Evolutionary conservation across 2,888 invertebrate species (phyloP).

Genomic region (Hemaris fuciformis): DNA sequence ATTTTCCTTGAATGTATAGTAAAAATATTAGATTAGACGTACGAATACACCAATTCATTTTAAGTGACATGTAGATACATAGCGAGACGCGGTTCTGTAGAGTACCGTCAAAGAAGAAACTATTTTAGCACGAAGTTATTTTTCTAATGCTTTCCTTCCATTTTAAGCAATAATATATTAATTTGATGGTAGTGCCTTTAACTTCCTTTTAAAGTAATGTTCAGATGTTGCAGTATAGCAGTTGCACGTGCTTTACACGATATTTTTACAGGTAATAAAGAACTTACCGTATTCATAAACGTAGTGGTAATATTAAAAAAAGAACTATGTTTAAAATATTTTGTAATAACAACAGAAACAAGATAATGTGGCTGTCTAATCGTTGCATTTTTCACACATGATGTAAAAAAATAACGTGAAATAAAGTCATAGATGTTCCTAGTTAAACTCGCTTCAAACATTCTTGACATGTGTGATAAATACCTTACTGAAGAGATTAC

Average conservation of each 20-base stretch:
- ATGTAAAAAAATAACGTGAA: slow-evolving; percentile 55
- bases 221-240: slow-evolving; percentile 65
- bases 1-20: slow-evolving; percentile 50
- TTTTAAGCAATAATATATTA: slow-evolving; percentile 70
- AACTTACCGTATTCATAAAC: slow-evolving; percentile 76
- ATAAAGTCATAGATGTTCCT: slow-evolving; percentile 70
- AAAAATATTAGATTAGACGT: slow-evolving; percentile 34
- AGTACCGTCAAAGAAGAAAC: slow-evolving; percentile 60
- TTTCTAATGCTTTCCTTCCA: slow-evolving; percentile 76
- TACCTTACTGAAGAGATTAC: slow-evolving; percentile 40
- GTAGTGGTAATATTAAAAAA: slow-evolving; percentile 67
- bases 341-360: slow-evolving; percentile 65
- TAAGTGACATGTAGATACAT: slow-evolving; percentile 50
- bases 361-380: slow-evolving; percentile 72
- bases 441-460: slow-evolving; percentile 60
- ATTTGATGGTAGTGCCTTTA: slow-evolving; percentile 80
- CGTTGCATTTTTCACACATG: slow-evolving; percentile 75
- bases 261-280: slow-evolving; percentile 78
- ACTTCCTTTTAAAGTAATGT: slow-evolving; percentile 67
- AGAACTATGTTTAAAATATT: slow-evolving; percentile 64
- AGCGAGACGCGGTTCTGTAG: slow-evolving; percentile 56
- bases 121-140: slow-evolving; percentile 72
- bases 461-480: slow-evolving; percentile 64
- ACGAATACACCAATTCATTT: slow-evolving; percentile 25
- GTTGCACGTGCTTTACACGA: slow-evolving; percentile 75